Conservation (phyloP, 2,797 vertebrate genomes). For the Onychomys arenicola region DNA sequence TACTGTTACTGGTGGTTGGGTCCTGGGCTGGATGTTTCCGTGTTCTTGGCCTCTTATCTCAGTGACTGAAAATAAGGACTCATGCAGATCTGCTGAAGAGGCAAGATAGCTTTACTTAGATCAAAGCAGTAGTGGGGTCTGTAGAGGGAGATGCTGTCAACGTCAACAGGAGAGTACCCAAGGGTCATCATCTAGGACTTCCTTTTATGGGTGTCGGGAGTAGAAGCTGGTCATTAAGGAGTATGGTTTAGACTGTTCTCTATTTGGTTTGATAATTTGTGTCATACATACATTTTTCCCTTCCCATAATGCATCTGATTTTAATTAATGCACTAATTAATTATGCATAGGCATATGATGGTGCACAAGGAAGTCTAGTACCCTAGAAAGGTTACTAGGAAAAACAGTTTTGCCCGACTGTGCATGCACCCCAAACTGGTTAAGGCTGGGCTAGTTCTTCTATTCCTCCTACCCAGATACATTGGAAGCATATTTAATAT, state of each 20-base stretch:
- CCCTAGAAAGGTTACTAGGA: not conserved
- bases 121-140: not conserved
- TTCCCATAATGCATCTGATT: not conserved
- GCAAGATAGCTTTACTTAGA: not conserved
- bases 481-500: not conserved
- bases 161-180: not conserved
- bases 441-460: not conserved
- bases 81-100: not conserved
- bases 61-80: not conserved
- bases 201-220: not conserved
- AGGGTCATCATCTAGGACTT: not conserved
- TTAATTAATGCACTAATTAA: not conserved
- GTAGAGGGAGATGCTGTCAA: no score
- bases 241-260: not conserved
- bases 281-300: not conserved
- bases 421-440: not conserved
- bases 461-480: not conserved
- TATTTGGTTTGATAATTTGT: not conserved
- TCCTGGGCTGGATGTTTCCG: not conserved
- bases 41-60: not conserved
- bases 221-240: not conserved
- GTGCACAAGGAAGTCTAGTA: not conserved
- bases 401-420: not conserved
- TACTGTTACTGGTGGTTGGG: not conserved
- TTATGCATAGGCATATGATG: not conserved